A percentile compares a stretch with the other conserved stretches of the same genome.
phyloP scores from a whole-genome alignment of 2,797 vertebrate species.

The Diplodus sargus region DNA sequence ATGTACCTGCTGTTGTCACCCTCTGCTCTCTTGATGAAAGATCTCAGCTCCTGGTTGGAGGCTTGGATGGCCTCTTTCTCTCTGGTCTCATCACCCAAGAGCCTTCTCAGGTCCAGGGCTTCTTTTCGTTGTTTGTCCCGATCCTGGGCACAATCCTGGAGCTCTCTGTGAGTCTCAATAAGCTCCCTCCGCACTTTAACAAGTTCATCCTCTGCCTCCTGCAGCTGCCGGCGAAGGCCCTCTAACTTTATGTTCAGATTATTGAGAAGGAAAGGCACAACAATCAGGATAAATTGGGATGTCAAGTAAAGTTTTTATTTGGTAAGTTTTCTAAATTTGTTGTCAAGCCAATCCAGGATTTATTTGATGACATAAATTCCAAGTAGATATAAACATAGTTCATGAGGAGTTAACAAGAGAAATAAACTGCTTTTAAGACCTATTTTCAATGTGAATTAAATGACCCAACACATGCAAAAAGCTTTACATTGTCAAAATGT shows the following conservation, averaged over 20 bases:
- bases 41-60: slow-evolving; percentile 86
- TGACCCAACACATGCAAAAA: background rate
- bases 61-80: slow-evolving; percentile 85
- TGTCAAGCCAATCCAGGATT: slow-evolving; percentile 6
- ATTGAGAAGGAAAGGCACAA: slow-evolving; percentile 12
- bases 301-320: background rate
- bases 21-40: slow-evolving; percentile 80
- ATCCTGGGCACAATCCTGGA: slow-evolving; percentile 80
- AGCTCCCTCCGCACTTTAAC: slow-evolving; percentile 77
- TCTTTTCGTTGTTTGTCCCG: slow-evolving; percentile 82
- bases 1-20: slow-evolving; percentile 88
- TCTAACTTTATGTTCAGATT: slow-evolving; percentile 77
- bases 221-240: slow-evolving; percentile 78
- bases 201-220: slow-evolving; percentile 77
- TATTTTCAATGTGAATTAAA: slow-evolving; percentile 32
- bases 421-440: slow-evolving; percentile 1
- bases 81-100: slow-evolving; percentile 77
- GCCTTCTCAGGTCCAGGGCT: slow-evolving; percentile 77
- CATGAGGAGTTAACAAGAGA: slow-evolving; percentile 5
- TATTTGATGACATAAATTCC: slow-evolving; percentile 12
- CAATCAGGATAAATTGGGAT: slow-evolving; percentile 4
- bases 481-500: background rate
- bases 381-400: slow-evolving; percentile 4
- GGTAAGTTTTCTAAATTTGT: slow-evolving; percentile 2
- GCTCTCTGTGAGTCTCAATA: slow-evolving; percentile 80